A percentile compares a stretch with the other conserved stretches of the same genome.
These are phyloP conservation scores for Strigamia crassipes DNA, from an alignment of 2,888 invertebrate species.

Conservation along the genomic window DNA sequence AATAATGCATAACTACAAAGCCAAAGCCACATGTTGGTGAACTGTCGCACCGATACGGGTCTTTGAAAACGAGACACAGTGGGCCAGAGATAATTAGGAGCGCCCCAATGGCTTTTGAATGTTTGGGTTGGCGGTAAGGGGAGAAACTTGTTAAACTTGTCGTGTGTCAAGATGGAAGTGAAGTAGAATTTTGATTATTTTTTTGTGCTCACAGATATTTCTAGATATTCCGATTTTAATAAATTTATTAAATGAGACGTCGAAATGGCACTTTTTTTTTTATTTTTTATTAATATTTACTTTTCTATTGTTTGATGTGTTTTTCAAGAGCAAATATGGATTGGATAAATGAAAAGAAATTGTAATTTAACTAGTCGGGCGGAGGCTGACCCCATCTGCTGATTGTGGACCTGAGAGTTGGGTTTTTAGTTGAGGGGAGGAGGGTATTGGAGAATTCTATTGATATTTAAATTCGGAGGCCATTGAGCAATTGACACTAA, in stretches of 20 bases:
- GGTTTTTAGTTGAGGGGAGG: constrained; percentile 5
- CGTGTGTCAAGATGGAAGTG: too few species aligned
- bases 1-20: too few species aligned
- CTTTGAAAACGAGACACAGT: too few species aligned
- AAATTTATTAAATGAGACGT: background rate
- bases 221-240: too few species aligned
- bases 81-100: too few species aligned
- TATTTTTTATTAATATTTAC: background rate
- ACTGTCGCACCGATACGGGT: too few species aligned
- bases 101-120: too few species aligned
- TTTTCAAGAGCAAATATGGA: constrained; percentile 16
- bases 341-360: constrained; percentile 1
- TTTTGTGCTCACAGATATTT: too few species aligned
- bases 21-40: too few species aligned
- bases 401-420: background rate
- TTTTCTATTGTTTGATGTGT: background rate
- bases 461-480: background rate
- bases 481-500: constrained; percentile 10
- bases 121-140: too few species aligned
- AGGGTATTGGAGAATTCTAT: constrained; percentile 12
- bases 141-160: too few species aligned
- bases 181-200: too few species aligned
- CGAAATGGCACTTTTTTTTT: background rate
- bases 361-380: background rate
- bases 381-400: constrained; percentile 4